Conservation (phyloP, 2,888 invertebrate species). For the Hofmannophila pseudospretella region DNA sequence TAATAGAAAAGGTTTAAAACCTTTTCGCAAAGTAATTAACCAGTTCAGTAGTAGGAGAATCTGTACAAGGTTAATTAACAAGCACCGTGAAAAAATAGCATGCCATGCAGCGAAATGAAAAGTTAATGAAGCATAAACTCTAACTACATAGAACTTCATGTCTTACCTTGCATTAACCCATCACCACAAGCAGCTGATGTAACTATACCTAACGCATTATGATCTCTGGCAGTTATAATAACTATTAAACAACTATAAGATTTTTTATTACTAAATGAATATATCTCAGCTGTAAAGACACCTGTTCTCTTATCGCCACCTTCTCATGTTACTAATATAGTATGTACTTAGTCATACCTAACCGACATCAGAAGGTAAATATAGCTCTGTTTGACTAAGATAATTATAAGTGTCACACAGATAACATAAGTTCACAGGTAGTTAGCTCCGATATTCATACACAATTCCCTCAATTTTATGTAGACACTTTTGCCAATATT, state of each 20-base stretch:
- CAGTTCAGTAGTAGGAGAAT: no score
- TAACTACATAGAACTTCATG: constrained; percentile 25
- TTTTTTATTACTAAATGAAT: no score
- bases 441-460: constrained; percentile 27
- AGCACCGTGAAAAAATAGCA: constrained; percentile 28
- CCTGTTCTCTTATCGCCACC: no score
- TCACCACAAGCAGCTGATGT: constrained; percentile 56
- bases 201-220: constrained; percentile 1
- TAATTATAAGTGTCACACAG: constrained; percentile 24
- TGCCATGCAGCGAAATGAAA: constrained; percentile 49
- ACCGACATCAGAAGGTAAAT: constrained; percentile 24
- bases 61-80: constrained; percentile 20
- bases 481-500: not conserved
- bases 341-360: constrained; percentile 15
- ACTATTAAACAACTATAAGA: no score
- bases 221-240: no score
- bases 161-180: constrained; percentile 65
- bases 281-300: no score
- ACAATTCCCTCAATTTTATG: constrained; percentile 15
- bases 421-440: constrained; percentile 31
- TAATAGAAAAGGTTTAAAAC: constrained; percentile 4
- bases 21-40: no score
- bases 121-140: constrained; percentile 43
- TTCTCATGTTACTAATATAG: not conserved
- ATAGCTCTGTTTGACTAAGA: constrained; percentile 44